phyloP scores from a whole-genome alignment of 2,797 vertebrate genomes.

The Vireo griseus region DNA sequence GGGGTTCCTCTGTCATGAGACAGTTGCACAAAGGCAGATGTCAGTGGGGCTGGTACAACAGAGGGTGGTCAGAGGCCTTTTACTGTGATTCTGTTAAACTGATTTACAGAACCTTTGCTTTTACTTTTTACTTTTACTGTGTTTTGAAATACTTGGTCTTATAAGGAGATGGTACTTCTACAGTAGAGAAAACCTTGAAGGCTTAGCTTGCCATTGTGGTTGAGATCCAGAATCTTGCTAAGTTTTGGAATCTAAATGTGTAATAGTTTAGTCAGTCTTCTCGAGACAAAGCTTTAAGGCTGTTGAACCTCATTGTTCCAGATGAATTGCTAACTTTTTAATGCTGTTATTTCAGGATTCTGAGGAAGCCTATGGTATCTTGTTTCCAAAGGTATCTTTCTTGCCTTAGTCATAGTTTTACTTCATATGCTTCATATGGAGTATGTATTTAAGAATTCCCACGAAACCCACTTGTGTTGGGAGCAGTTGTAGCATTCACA shows the following conservation, averaged over 20 bases:
- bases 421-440: not conserved
- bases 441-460: not conserved
- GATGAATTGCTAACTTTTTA: not conserved
- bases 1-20: not conserved
- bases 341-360: not conserved
- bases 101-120: not conserved
- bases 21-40: not conserved
- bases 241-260: not conserved
- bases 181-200: not conserved
- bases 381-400: not conserved
- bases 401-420: not conserved
- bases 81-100: not conserved
- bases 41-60: fast-evolving
- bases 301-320: not conserved
- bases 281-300: not conserved
- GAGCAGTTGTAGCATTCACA: not conserved
- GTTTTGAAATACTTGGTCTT: not conserved
- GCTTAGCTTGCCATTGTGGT: not conserved
- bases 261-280: not conserved
- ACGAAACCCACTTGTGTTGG: not conserved
- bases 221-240: not conserved
- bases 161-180: not conserved
- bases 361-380: not conserved
- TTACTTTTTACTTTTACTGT: not conserved
- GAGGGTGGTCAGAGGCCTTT: not conserved